These are phyloP conservation scores for Ostrea edulis DNA, from an alignment of 1,140 invertebrate genomes.

Conservation along the genomic window DNA sequence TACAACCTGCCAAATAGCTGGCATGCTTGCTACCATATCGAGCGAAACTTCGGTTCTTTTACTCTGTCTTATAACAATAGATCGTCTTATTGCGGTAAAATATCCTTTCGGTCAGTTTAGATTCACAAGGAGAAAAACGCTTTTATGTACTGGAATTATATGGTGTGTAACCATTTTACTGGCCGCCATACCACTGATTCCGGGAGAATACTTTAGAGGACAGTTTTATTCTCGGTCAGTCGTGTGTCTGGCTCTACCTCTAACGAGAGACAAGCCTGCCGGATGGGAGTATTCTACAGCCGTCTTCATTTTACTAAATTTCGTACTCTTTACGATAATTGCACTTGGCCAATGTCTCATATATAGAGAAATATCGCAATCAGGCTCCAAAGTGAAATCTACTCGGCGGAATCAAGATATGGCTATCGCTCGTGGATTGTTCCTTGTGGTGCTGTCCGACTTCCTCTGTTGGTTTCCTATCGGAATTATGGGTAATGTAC, in stretches of 20 bases:
- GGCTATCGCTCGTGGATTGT: conserved; percentile 60
- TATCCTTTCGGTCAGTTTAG: conserved; percentile 65
- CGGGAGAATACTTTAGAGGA: conserved; percentile 41
- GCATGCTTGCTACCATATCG: conserved; percentile 67
- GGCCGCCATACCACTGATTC: conserved; percentile 57
- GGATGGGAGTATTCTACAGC: conserved; percentile 62
- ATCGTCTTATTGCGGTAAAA: conserved; percentile 66
- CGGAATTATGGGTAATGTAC: conserved; percentile 62
- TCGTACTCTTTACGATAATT: conserved; percentile 61
- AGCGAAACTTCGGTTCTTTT: conserved; percentile 66
- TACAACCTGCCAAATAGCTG: conserved; percentile 66
- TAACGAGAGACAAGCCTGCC: conserved; percentile 46
- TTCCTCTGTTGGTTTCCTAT: conserved; percentile 68
- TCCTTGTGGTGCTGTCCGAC: conserved; percentile 61
- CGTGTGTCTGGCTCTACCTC: conserved; percentile 62
- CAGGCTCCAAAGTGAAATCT: conserved; percentile 65
- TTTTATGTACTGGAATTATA: background rate
- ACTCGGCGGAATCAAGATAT: conserved; percentile 79
- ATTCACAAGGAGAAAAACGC: conserved; percentile 42
- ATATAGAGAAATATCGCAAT: conserved; percentile 68
- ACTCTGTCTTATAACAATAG: conserved; percentile 69
- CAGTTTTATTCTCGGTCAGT: conserved; percentile 62
- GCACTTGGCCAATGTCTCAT: conserved; percentile 59
- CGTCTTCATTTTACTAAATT: conserved; percentile 62
- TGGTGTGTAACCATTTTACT: conserved; percentile 61